Evolutionary conservation across 1,140 invertebrate species (phyloP).

Genomic region (Globodera ellingtonae): DNA sequence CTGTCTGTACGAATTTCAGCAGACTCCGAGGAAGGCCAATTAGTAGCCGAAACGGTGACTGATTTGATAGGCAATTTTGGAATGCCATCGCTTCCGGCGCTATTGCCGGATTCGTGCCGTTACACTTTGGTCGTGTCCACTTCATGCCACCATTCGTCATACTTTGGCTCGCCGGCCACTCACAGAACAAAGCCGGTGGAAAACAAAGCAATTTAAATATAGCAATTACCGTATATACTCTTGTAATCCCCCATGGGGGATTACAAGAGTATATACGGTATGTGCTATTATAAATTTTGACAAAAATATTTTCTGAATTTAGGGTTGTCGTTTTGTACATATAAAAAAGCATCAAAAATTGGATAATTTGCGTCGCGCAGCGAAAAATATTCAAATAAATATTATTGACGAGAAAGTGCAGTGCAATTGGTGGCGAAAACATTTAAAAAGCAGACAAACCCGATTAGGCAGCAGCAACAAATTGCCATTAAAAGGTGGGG

Average conservation of each 20-base stretch:
- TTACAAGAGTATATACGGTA: too few relatives aligned
- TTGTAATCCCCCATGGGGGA: too few relatives aligned
- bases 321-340: background rate
- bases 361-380: background rate
- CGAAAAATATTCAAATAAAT: background rate
- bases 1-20: background rate
- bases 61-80: background rate
- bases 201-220: background rate
- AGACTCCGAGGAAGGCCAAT: background rate
- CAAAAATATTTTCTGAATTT: background rate
- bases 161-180: background rate
- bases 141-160: background rate
- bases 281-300: too few relatives aligned
- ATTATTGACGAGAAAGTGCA: background rate
- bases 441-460: background rate
- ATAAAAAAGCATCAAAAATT: background rate
- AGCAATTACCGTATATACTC: too few relatives aligned
- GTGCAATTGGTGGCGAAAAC: background rate
- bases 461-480: background rate
- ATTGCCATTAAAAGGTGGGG: background rate
- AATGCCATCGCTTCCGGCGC: background rate
- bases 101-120: background rate
- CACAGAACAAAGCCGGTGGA: background rate
- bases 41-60: background rate
- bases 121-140: background rate